Base-by-base conservation (phyloP, 2,797 vertebrate genomes). In the Cyprinella venusta region DNA sequence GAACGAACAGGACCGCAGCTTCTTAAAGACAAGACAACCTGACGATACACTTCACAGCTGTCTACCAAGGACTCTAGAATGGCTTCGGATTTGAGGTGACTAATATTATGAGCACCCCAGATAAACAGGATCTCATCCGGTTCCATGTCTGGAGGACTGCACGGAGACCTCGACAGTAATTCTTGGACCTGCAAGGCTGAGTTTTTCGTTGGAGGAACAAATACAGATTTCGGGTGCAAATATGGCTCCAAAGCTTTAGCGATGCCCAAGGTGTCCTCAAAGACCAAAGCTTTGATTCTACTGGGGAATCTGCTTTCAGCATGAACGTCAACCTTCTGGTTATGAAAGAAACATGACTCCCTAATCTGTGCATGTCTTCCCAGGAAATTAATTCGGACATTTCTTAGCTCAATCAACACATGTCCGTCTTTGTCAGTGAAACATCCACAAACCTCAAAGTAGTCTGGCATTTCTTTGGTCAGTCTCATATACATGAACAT, bases 401-500 rank as follows among this genome's bases (percentile, higher is more conserved):
- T 89, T 71, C 92, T 96, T 30, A 97, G 90, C 86, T 97, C 96
- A 50, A 94, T 94, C 63, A 97, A 90, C 30, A 96, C 90, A 0
- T 80, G 91, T 13, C 97, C 96, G 0, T 89, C 89, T 88, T 87
- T 93, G 87, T 94, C 94, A 83, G 92, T 86, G 86, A 98, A 96
- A 87, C 95, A 93, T n/a, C 96, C 96, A 84, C 96, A 97, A 2
- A 96, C 93, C 54, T 97, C 95, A n/a, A 96, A 86, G 59, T 89
- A 93, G 76, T 94, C 94, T 45, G 92, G 74, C 59, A 87, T 92
- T 50, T 92, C 91, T 76, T 91, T 89, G 74, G 92, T 94, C 72
- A 88, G 89, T 90, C 92, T 94, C 83, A 96, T 87, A 87, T 97
- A 97, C 56, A 98, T 91, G 80, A 96, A 76, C 96, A 97, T 96